Conservation (phyloP, 2,888 invertebrate genomes). For the Agriopis leucophaearia region DNA sequence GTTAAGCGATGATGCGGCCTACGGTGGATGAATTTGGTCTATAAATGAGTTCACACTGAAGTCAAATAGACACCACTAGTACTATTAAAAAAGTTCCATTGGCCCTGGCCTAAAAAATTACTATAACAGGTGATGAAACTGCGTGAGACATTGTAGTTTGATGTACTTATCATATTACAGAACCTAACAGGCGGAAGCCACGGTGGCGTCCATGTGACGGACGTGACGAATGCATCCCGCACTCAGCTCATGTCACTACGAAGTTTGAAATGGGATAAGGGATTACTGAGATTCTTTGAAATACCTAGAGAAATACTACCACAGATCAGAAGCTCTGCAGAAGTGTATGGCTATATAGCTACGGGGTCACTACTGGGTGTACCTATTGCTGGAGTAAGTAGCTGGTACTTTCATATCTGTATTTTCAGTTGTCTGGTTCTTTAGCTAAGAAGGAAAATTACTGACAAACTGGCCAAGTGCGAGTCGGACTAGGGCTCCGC, state of each 20-base stretch:
- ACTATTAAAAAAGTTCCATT: no score
- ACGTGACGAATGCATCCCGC: slow-evolving; percentile 98
- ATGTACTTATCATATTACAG: slow-evolving; percentile 59
- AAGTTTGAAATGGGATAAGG: slow-evolving; percentile 95
- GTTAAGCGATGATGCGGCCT: no score
- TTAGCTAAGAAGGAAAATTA: neutral
- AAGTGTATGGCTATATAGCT: slow-evolving; percentile 94
- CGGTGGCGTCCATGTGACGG: slow-evolving; percentile 92
- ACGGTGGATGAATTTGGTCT: no score
- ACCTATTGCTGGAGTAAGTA: slow-evolving; percentile 94
- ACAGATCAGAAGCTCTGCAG: slow-evolving; percentile 95
- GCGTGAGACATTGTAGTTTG: neutral
- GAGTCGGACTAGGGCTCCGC: no score
- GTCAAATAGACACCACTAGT: no score
- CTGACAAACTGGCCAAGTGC: no score
- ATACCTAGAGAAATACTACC: slow-evolving; percentile 95
- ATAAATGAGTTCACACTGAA: no score
- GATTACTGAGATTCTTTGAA: slow-evolving; percentile 94
- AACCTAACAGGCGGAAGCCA: slow-evolving; percentile 87
- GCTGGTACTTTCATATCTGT: neutral
- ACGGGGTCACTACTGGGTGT: slow-evolving; percentile 91
- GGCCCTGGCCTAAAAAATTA: no score
- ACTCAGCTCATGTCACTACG: slow-evolving; percentile 98
- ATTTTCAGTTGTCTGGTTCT: neutral
- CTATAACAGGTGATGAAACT: no score